Evolutionary conservation across 2,888 invertebrate species (phyloP), one percentile per base, ranked within the genome.

Genomic region (Deroplatys truncata): DNA sequence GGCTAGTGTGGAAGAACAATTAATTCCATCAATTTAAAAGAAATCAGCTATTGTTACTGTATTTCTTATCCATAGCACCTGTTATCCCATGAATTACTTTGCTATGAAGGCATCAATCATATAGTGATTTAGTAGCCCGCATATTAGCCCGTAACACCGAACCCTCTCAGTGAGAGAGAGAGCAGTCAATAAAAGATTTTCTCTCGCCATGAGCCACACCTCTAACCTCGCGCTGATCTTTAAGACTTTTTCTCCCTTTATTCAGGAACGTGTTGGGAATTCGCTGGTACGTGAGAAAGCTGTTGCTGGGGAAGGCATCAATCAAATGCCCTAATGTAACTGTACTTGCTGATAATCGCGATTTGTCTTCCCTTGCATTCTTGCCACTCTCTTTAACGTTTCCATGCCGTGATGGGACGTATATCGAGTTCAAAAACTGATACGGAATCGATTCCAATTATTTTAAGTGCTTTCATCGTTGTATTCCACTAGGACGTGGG

Each of bases 391-490:
- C 20, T 72, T 72, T 20, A 72, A 72, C 56, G 25, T 20, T 72
- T 20, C 20, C 16, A 72, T 25, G 56, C 56, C 56, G 56, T 72
- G 56, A 72, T 25, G 56, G 56, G 84, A 35, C 28, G 56, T 10
- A 85, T 28, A 85, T 85, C 85, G 85, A 35, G 85, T 28, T 49
- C 56, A 85, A 85, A 85, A 85, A 85, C 85, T 85, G 31, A 85
- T 49, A 85, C 85, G 13, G 28, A 85, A 85, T 85, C 85, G 85
- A 85, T 85, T 85, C 56, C 85, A 85, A 85, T 85, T 85, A 85
- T 85, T 85, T 85, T 43, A 85, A 85, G 85, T 85, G 85, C 85
- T 85, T n/a, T 49, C 28, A 15, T 85, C 49, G 43, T 56, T 85
- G 25, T 72, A 72, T 72, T 20, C 56, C 56, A 25, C 56, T 25